Percentiles rank a stretch among this genome's conserved stretches.
Conservation (phyloP, 2,113 vertebrate species). For the Rousettus leschenaultii region DNA sequence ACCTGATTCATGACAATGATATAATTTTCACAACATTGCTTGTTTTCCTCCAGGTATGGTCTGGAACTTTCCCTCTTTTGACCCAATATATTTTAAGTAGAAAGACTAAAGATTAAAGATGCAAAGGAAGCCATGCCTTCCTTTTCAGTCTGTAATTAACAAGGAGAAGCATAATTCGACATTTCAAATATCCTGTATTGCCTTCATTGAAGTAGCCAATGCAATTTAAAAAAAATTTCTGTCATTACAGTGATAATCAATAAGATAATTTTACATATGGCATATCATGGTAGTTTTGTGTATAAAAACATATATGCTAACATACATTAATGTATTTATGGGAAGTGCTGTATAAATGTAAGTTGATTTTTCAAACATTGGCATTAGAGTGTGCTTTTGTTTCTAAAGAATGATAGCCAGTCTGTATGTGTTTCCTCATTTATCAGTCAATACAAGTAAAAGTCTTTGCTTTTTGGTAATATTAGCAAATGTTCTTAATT, state of each 20-base stretch:
- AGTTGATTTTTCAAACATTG: neutral
- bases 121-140: neutral
- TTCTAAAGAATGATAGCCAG: neutral
- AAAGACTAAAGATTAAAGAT: neutral
- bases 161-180: neutral
- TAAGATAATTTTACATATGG: neutral
- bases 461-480: neutral
- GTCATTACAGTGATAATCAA: neutral
- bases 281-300: neutral
- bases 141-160: neutral
- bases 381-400: neutral
- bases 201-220: neutral
- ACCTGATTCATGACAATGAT: neutral
- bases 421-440: neutral
- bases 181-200: neutral
- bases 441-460: neutral
- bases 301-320: neutral
- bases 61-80: neutral
- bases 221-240: neutral
- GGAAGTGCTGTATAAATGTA: neutral
- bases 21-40: neutral
- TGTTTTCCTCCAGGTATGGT: neutral
- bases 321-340: neutral
- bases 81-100: neutral
- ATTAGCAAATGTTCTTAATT: slow-evolving; percentile 5